These are phyloP conservation scores for Phoxinus phoxinus DNA, from an alignment of 2,113 vertebrate genomes.

Conservation along the genomic window DNA sequence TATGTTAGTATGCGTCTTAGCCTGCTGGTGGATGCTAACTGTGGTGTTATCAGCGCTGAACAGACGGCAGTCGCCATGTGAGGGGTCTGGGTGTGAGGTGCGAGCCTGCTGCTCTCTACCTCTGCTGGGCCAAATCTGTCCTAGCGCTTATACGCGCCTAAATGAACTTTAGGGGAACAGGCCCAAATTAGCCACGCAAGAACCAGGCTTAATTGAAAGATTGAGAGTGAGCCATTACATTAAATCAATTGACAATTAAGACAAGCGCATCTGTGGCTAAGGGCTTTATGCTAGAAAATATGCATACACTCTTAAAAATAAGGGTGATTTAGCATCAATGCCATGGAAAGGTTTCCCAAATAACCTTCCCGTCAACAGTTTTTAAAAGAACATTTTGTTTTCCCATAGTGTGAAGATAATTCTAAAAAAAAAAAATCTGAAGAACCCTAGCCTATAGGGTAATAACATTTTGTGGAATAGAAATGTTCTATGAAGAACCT, in stretches of 20 bases:
- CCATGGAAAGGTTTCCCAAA: no score
- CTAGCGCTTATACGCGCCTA: slow-evolving; percentile 41
- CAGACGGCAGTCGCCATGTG: slow-evolving; percentile 68
- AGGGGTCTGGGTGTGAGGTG: slow-evolving; percentile 59
- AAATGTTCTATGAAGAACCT: no score
- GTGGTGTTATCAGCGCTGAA: slow-evolving; percentile 72
- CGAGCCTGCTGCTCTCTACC: slow-evolving; percentile 54
- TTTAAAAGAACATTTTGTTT: no score
- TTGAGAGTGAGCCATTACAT: slow-evolving; percentile 57
- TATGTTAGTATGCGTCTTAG: slow-evolving; percentile 64
- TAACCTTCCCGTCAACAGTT: no score
- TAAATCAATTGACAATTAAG: slow-evolving; percentile 68
- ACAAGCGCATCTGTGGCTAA: slow-evolving; percentile 62
- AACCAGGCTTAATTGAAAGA: slow-evolving; percentile 63
- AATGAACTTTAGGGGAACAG: slow-evolving; percentile 48
- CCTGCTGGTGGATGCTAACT: slow-evolving; percentile 60
- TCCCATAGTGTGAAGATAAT: no score
- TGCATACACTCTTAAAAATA: background rate
- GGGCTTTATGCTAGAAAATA: slow-evolving; percentile 50
- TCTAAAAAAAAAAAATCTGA: no score
- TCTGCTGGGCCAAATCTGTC: slow-evolving; percentile 52
- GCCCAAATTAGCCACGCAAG: slow-evolving; percentile 60
- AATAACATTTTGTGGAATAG: no score
- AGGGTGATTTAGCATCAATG: no score
- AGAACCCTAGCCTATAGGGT: no score